A percentile compares a stretch with the other conserved stretches of the same genome.
Evolutionary conservation across 2,113 vertebrate species (phyloP).

Genomic region (Bubalus kerabau): DNA sequence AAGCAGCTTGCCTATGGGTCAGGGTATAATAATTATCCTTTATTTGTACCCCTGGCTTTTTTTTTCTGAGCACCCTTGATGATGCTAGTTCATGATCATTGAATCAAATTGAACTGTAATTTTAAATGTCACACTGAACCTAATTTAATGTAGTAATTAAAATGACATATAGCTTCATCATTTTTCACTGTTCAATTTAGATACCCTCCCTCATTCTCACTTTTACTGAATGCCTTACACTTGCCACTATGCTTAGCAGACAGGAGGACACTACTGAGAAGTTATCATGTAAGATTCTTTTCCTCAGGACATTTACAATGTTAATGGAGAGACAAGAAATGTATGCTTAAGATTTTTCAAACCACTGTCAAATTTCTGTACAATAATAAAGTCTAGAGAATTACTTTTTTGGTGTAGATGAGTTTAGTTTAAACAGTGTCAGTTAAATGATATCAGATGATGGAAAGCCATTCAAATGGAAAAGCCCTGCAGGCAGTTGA

Average conservation of each 20-base stretch:
- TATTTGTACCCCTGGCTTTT: not conserved
- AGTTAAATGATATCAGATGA: constrained; percentile 15
- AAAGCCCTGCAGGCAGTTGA: not conserved
- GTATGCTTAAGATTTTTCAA: constrained; percentile 4
- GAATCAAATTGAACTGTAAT: constrained; percentile 49
- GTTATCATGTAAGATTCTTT: not conserved
- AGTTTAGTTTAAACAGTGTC: constrained; percentile 29
- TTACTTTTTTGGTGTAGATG: constrained; percentile 28
- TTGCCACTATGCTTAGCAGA: not conserved
- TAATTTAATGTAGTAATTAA: constrained; percentile 63
- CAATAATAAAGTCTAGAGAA: constrained; percentile 22
- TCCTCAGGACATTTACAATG: constrained; percentile 34
- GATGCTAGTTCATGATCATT: constrained; percentile 7
- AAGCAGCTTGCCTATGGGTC: not conserved
- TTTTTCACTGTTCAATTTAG: not conserved
- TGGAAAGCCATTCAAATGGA: not conserved
- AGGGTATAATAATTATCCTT: not conserved
- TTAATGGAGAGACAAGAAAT: constrained; percentile 24
- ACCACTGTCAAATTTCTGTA: not conserved
- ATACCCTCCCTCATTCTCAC: not conserved
- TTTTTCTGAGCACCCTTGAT: not conserved
- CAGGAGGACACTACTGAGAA: not conserved
- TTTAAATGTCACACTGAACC: constrained; percentile 51
- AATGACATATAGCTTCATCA: constrained; percentile 55
- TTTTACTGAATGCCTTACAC: not conserved